phyloP scores from a whole-genome alignment of 64 coral and sea anemone species.

The Cladopsammia gracilis region DNA sequence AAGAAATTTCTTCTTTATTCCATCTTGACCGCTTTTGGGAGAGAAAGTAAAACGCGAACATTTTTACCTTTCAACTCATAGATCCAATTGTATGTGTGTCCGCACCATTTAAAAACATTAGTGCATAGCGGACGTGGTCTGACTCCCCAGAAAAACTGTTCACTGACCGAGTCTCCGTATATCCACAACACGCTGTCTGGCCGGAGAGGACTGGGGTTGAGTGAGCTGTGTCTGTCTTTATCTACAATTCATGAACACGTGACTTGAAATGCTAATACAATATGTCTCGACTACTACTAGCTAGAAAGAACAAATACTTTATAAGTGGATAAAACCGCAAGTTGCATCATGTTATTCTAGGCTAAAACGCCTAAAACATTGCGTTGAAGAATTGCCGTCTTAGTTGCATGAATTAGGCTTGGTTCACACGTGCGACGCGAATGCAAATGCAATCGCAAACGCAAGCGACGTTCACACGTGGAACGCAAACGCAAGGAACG shows the following conservation, averaged over 20 bases:
- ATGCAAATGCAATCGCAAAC: too few species aligned
- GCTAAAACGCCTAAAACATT: too few species aligned
- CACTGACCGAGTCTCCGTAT: slow-evolving; percentile 87
- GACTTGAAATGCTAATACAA: background rate
- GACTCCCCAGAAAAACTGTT: slow-evolving; percentile 93
- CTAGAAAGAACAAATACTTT: too few species aligned
- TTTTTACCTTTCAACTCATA: slow-evolving; percentile 80
- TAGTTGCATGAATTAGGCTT: too few species aligned
- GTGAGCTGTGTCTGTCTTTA: slow-evolving; percentile 16
- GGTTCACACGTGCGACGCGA: too few species aligned
- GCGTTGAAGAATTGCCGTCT: too few species aligned
- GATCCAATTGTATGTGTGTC: slow-evolving; percentile 94
- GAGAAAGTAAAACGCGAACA: background rate
- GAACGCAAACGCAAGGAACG: too few species aligned
- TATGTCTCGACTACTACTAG: background rate
- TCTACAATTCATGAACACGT: background rate
- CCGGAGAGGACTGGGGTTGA: slow-evolving; percentile 53
- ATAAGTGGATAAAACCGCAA: too few species aligned
- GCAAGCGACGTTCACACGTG: too few species aligned
- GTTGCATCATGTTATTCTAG: too few species aligned
- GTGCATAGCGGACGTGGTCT: slow-evolving; percentile 71
- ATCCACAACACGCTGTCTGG: slow-evolving; percentile 87
- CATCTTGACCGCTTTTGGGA: too few species aligned
- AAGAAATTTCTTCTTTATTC: too few species aligned
- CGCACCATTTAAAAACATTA: slow-evolving; percentile 87